A percentile compares a stretch with the other conserved stretches of the same genome.
Conservation (phyloP, 2,888 invertebrate species). For the Clepsis dumicolana region DNA sequence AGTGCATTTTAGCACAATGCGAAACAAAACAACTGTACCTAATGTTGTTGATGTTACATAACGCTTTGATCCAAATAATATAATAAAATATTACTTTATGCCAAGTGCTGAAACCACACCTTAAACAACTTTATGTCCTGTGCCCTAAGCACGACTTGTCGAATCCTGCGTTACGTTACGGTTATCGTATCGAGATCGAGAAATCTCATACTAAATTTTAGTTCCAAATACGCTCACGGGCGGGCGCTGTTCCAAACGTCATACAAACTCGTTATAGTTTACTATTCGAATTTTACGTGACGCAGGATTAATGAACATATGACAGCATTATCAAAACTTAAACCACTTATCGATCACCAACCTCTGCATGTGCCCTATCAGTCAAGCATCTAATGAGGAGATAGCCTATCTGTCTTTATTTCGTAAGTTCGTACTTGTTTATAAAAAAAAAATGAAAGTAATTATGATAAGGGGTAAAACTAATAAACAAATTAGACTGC, state of each 20-base stretch:
- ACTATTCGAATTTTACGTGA: no score
- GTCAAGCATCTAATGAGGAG: constrained; percentile 34
- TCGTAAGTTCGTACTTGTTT: constrained; percentile 34
- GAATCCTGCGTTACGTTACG: no score
- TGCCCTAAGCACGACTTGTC: no score
- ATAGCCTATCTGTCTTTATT: constrained; percentile 31
- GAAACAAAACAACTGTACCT: no score
- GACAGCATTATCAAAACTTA: constrained; percentile 15
- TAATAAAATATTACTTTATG: not conserved
- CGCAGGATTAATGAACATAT: constrained; percentile 5
- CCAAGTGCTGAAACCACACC: not conserved
- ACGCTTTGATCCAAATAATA: not conserved
- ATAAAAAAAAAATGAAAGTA: constrained; percentile 26
- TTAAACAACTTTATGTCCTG: constrained; percentile 10
- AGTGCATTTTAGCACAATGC: no score
- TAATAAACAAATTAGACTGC: constrained; percentile 24
- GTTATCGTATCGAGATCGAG: no score
- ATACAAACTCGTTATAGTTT: no score
- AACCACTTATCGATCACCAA: constrained; percentile 25
- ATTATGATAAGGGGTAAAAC: constrained; percentile 29
- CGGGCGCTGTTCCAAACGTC: no score
- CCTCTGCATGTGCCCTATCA: constrained; percentile 19
- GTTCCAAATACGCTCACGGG: no score
- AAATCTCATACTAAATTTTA: no score
- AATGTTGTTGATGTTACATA: no score